Percentiles rank a stretch among this genome's conserved stretches.
These are phyloP conservation scores for Polyommatus icarus DNA, from an alignment of 2,888 invertebrate species.

Conservation along the genomic window DNA sequence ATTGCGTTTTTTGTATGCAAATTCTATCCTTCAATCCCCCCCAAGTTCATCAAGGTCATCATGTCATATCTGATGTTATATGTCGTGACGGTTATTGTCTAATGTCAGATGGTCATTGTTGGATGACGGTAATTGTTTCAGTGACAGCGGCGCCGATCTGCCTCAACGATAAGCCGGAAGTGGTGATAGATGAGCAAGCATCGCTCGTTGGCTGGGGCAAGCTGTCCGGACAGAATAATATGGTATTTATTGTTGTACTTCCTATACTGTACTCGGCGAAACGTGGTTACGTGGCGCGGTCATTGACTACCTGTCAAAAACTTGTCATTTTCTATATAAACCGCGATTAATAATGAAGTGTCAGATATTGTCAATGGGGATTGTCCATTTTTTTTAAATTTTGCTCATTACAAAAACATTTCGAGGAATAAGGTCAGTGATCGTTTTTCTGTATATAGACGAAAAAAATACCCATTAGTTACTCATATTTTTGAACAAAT, in stretches of 20 bases:
- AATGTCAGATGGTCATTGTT: constrained; percentile 33
- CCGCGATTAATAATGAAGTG: too few relatives aligned
- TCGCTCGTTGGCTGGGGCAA: constrained; percentile 87
- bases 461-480: too few relatives aligned
- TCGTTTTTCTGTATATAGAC: too few relatives aligned
- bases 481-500: too few relatives aligned
- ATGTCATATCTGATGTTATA: neutral
- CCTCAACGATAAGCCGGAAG: constrained; percentile 86
- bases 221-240: constrained; percentile 78
- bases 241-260: constrained; percentile 51
- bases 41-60: constrained; percentile 34
- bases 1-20: constrained; percentile 3
- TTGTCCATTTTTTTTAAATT: too few relatives aligned
- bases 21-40: constrained; percentile 31
- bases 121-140: constrained; percentile 56
- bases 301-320: too few relatives aligned
- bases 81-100: constrained; percentile 32
- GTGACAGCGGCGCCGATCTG: constrained; percentile 90
- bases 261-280: too few relatives aligned
- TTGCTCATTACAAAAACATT: too few relatives aligned
- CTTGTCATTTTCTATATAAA: too few relatives aligned
- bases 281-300: too few relatives aligned
- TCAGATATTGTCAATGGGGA: too few relatives aligned
- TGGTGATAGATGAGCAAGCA: constrained; percentile 81
- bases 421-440: too few relatives aligned